Percentiles rank a stretch among this genome's conserved stretches.
Conservation (phyloP, 2,888 invertebrate species). For the Thecocarcelia acutangulata region DNA sequence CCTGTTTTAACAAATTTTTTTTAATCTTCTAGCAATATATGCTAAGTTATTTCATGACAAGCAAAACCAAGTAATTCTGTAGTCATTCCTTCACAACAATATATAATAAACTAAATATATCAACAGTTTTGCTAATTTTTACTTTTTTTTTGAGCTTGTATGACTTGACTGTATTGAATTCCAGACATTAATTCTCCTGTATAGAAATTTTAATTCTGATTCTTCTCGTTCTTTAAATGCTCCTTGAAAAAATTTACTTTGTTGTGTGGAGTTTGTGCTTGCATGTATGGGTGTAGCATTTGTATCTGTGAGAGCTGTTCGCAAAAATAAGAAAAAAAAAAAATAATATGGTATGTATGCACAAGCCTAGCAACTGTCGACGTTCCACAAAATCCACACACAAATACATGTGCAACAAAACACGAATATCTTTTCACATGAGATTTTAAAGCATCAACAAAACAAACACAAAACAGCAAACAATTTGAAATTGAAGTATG, state of each 20-base stretch:
- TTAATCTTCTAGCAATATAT: no score
- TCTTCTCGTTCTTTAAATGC: slow-evolving; percentile 38
- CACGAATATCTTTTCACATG: slow-evolving; percentile 62
- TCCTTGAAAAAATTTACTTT: slow-evolving; percentile 21
- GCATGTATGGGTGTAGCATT: neutral
- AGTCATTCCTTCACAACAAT: no score
- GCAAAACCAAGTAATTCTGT: no score
- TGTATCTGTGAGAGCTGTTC: slow-evolving; percentile 28
- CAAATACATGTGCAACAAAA: slow-evolving; percentile 67
- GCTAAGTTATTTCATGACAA: no score
- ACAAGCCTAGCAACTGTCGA: slow-evolving; percentile 73
- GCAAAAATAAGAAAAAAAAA: slow-evolving; percentile 5
- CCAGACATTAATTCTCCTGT: slow-evolving; percentile 63
- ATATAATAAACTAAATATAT: slow-evolving; percentile 37
- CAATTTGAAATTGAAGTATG: slow-evolving; percentile 42
- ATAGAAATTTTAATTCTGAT: slow-evolving; percentile 49
- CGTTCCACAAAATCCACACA: slow-evolving; percentile 79
- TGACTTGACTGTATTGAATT: slow-evolving; percentile 66
- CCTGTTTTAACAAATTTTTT: no score
- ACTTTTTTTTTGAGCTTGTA: slow-evolving; percentile 52
- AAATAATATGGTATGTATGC: slow-evolving; percentile 28
- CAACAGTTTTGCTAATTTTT: slow-evolving; percentile 44
- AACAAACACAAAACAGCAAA: slow-evolving; percentile 38
- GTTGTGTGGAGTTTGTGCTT: neutral
- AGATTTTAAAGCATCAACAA: slow-evolving; percentile 64